Base-by-base conservation (phyloP, 2,888 invertebrate species). In the Rotaria magnacalcarata region DNA sequence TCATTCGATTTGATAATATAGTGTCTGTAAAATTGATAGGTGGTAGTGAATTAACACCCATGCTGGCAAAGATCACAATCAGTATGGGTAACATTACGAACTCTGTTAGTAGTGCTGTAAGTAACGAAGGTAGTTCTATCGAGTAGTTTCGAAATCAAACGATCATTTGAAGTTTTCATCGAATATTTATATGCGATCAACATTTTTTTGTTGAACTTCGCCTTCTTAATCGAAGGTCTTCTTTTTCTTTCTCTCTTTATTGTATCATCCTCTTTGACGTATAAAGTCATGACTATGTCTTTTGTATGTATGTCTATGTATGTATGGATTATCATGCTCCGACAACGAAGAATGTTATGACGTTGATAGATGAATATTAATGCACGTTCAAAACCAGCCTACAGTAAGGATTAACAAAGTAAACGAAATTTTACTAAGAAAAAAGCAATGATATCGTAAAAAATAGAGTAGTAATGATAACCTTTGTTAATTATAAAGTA, bases 181-280 rank as follows among this genome's bases (percentile, higher is more conserved):
- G 80, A 47, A 47, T n/a, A 80, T 80, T 80, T 80, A 80, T 80
- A 80, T 24, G 24, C n/a, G 80, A 80, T 80, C 47, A 80, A 47
- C 3, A 80, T 80, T 7, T 43, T 80, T 47, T 27, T 67, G 34
- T 41, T 67, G 67, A 67, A 67, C 27, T 67, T 34, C 67, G 27
- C 43, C 47, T 80, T 80, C 24, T 47, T n/a, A 47, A 14, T 47
- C n/a, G 80, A 80, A 80, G 80, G 80, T 67, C 67, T 67, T 67
- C 47, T 52, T 52, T 52, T 52, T 16, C 52, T 52, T 52, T 47
- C 47, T n/a, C 27, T 80, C 47, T 80, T 80, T 47, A 41, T 27
- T 41, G 43, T 80, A 47, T 47, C 34, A 21, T 80, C 47, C 47
- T 80, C 47, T 4, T 47, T n/a, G n/a, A 43, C 6, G n/a, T 24